Conservation (phyloP, 1,140 invertebrate species). For the Chrysoperla carnea region DNA sequence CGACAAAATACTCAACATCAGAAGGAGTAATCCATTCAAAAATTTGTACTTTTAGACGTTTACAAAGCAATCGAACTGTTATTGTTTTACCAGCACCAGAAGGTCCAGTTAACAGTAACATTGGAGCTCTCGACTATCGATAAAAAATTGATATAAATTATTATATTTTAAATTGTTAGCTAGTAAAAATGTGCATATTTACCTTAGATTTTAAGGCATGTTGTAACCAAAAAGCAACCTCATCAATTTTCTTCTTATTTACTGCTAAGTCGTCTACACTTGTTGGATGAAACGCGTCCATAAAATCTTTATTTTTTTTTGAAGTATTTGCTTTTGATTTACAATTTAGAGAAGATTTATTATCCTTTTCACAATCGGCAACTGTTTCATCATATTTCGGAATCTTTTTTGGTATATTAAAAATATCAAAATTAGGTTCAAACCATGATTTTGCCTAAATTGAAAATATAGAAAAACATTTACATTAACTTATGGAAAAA, state of each 20-base stretch:
- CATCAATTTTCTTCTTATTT: constrained; percentile 39
- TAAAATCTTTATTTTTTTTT: background rate
- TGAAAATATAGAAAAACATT: background rate
- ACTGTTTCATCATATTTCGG: background rate
- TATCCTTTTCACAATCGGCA: background rate
- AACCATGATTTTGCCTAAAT: background rate
- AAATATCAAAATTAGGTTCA: background rate
- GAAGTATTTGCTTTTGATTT: background rate
- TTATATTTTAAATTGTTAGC: background rate
- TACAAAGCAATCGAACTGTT: constrained; percentile 36
- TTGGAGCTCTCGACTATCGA: constrained; percentile 24
- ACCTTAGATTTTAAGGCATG: constrained; percentile 15
- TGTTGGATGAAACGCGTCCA: constrained; percentile 30
- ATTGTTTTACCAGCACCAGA: constrained; percentile 53
- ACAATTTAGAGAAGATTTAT: background rate
- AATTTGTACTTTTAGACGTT: constrained; percentile 33
- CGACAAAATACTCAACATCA: constrained; percentile 28
- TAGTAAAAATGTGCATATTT: constrained; percentile 1
- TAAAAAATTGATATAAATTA: background rate
- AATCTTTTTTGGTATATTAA: background rate
- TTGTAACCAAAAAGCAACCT: constrained; percentile 35
- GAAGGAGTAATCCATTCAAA: constrained; percentile 56
- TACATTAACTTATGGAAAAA: too few relatives aligned
- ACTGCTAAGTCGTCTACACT: constrained; percentile 34
- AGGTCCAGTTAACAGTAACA: constrained; percentile 48